Percentiles rank a stretch among this genome's conserved stretches.
These are phyloP conservation scores for Cryptoprocta ferox DNA, from an alignment of 2,797 vertebrate genomes.

Conservation along the genomic window DNA sequence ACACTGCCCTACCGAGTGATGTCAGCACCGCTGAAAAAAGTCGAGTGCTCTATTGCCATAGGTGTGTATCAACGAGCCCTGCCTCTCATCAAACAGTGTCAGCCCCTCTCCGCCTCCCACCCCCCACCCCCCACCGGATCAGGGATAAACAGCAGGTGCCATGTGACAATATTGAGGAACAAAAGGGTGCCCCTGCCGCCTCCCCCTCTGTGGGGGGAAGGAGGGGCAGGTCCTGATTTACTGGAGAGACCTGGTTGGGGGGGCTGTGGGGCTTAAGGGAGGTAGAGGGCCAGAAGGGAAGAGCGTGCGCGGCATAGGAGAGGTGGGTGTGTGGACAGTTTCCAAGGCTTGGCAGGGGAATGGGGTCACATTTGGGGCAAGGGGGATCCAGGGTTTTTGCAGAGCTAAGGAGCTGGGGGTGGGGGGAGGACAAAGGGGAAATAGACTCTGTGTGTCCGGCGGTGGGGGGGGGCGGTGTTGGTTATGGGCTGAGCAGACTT, in stretches of 20 bases:
- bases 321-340: not conserved
- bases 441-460: not conserved
- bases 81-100: not conserved
- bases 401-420: not conserved
- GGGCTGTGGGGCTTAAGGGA: not conserved
- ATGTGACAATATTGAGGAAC: conserved; percentile 39
- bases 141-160: conserved; percentile 48
- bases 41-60: not conserved
- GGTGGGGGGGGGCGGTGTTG: fast-evolving
- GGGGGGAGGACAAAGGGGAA: not conserved
- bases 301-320: not conserved
- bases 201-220: not conserved
- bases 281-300: not conserved
- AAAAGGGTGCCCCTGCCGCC: conserved; percentile 17
- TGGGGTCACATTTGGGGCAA: not conserved
- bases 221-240: not conserved
- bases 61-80: not conserved
- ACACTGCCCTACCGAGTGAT: not conserved
- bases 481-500: not conserved
- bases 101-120: not conserved
- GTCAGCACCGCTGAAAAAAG: conserved; percentile 39
- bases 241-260: not conserved
- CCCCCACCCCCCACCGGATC: not conserved
- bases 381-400: not conserved
- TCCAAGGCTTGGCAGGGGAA: not conserved